phyloP scores from a whole-genome alignment of 2,797 vertebrate species.

The Cercopithecus diana region DNA sequence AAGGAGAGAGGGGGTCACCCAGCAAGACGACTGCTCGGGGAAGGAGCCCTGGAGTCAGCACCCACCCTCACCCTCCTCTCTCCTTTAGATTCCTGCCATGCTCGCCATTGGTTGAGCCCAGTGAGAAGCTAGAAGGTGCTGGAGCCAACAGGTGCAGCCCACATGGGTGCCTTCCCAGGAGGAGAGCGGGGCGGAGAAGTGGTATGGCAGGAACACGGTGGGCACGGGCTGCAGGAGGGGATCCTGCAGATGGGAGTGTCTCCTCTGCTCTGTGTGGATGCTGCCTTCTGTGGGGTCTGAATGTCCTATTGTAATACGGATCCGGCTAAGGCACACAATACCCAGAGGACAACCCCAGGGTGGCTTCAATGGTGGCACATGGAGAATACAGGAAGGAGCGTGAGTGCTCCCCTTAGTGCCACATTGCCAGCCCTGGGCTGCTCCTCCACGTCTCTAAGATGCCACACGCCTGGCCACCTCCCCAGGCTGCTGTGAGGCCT shows the following conservation, averaged over 20 bases:
- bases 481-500: background rate
- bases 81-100: accelerated
- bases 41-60: background rate
- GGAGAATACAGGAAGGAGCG: accelerated
- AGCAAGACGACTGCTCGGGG: accelerated
- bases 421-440: accelerated
- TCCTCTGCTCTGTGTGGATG: accelerated
- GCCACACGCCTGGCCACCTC: background rate
- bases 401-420: accelerated
- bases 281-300: no score
- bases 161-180: accelerated
- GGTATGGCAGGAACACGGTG: no score
- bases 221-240: background rate
- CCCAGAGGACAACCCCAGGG: background rate
- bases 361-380: background rate
- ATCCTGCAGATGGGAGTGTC: no score
- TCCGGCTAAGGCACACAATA: accelerated
- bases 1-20: background rate
- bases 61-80: accelerated
- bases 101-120: background rate
- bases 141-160: background rate
- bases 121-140: background rate
- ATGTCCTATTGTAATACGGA: accelerated
- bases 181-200: background rate
- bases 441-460: background rate